Base-by-base conservation (phyloP, 2,113 vertebrate genomes). In the Gulo gulo region DNA sequence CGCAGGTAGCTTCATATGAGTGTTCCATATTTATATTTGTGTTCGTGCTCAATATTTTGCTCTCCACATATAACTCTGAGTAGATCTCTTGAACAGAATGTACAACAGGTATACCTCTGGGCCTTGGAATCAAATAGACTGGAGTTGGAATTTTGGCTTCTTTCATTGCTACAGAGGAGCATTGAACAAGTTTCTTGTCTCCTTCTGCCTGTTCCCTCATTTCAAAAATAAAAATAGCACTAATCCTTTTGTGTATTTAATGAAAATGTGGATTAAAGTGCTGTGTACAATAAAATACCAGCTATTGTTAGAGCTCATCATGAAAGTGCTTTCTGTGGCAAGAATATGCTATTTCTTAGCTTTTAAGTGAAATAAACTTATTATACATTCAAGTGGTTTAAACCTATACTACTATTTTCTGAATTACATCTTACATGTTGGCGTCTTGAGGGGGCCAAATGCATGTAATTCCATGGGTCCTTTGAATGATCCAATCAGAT, bases 241-340 rank as follows among this genome's bases (percentile, higher is more conserved):
- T 59, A 82, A 87, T 87, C n/a, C 47, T 93, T 85, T 96, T 91
- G 69, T 94, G 79, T 95, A 87, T 85, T 80, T 97, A 96, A 96
- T 84, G 78, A 94, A 94, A 92, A 84, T 63, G 73, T 47, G 73
- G 57, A 94, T 92, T 97, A 81, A 76, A 91, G 73, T 90, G 61
- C 45, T 83, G 24, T 85, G 50, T 78, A 81, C 57, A 80, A 34
- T 91, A 97, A 97, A 97, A 92, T 81, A 73, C 21, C 69, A 95
- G 84, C 71, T 55, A 87, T 26, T 63, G 57, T 34, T 73, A 47
- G 23, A 92, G 76, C 29, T 90, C 59, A 81, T 94, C 67, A 31
- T 29, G 52, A 59, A 97, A 81, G 47, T 73, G 21, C 47, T 96
- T 87, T 81, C 47, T 50, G 80, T 34, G 65, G 47, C 29, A 71